phyloP scores from a whole-genome alignment of 2,797 vertebrate genomes.

The Caiman crocodilus region DNA sequence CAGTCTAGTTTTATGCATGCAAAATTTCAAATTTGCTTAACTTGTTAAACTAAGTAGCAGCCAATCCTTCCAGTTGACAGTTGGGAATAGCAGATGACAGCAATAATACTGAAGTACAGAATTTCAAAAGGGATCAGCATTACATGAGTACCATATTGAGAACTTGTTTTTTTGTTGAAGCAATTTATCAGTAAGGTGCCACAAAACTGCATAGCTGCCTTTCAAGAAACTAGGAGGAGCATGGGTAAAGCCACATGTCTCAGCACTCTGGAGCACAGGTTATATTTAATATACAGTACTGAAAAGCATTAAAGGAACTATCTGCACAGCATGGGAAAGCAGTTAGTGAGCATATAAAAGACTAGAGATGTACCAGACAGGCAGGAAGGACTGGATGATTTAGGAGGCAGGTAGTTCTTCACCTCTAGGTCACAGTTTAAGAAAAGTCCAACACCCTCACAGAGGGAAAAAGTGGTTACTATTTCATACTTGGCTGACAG shows the following conservation, averaged over 20 bases:
- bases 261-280: not conserved
- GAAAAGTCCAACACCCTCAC: not conserved
- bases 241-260: not conserved
- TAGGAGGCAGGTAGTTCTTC: not conserved
- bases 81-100: not conserved
- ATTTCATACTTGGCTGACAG: not conserved
- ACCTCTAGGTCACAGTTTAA: not conserved
- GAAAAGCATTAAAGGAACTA: not conserved
- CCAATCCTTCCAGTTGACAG: not conserved
- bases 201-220: not conserved
- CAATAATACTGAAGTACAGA: not conserved
- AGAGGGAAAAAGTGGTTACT: not conserved
- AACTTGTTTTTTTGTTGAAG: not conserved
- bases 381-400: not conserved
- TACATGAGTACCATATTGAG: constrained; percentile 19
- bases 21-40: not conserved
- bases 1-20: not conserved
- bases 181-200: not conserved
- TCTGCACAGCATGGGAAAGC: not conserved
- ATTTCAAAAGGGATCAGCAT: not conserved
- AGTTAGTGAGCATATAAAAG: not conserved
- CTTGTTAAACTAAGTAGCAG: not conserved
- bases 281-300: not conserved
- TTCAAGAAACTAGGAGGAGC: not conserved
- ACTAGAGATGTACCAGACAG: not conserved